Conservation (phyloP, 64 coral and sea anemone genomes). For the Hydrozoanthus tunicans region DNA sequence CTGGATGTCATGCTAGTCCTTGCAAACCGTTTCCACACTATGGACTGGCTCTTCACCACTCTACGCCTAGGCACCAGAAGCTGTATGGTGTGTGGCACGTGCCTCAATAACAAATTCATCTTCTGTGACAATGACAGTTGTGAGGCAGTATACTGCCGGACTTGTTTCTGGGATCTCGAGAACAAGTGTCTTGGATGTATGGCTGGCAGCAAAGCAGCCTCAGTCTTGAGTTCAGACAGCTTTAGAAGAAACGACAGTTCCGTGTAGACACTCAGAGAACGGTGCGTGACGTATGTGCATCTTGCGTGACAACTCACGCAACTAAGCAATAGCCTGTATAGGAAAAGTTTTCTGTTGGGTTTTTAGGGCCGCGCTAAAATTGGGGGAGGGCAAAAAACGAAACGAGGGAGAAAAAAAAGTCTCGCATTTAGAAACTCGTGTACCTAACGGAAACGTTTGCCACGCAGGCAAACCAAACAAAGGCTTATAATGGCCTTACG, state of each 20-base stretch:
- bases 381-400: too few relatives aligned
- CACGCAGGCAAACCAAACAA: too few relatives aligned
- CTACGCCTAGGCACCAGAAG: conserved; percentile 59
- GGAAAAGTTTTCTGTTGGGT: too few relatives aligned
- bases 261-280: not conserved
- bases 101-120: conserved; percentile 70
- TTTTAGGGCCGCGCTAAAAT: too few relatives aligned
- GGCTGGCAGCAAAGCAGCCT: conserved; percentile 81
- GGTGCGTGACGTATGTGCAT: not conserved
- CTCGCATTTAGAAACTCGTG: too few relatives aligned
- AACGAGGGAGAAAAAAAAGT: too few relatives aligned
- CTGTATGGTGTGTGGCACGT: conserved; percentile 80
- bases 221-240: conserved; percentile 56
- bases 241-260: conserved; percentile 40
- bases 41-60: conserved; percentile 66
- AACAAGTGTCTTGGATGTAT: conserved; percentile 93
- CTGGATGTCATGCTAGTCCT: conserved; percentile 71
- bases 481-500: too few relatives aligned
- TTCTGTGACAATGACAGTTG: conserved; percentile 84
- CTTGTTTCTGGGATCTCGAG: conserved; percentile 93
- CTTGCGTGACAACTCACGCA: not conserved
- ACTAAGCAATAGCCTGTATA: not conserved
- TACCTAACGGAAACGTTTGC: too few relatives aligned
- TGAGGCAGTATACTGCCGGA: conserved; percentile 88
- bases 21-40: conserved; percentile 77